Evolutionary conservation across 37 sponge, comb jelly and placozoan species (phyloP).

Genomic region (Aplysina aerophoba): DNA sequence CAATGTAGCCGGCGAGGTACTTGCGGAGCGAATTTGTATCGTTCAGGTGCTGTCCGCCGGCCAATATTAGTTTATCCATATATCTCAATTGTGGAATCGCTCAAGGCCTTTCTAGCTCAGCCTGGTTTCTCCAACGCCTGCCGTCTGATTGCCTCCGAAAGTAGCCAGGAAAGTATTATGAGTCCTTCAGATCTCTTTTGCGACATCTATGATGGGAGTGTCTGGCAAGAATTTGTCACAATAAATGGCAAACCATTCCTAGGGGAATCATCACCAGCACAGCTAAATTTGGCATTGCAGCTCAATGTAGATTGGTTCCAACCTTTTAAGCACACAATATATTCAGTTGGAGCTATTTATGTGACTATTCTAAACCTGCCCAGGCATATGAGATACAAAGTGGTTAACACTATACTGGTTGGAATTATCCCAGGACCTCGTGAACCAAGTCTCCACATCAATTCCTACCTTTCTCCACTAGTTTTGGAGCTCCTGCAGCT

Average conservation of each 20-base stretch:
- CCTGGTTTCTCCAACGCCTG: conserved; percentile 38
- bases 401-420: conserved; percentile 9
- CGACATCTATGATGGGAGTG: conserved; percentile 54
- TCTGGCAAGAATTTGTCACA: conserved; percentile 35
- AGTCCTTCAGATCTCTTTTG: neutral
- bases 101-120: conserved; percentile 9
- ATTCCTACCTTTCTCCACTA: conserved; percentile 27
- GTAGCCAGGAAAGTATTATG: neutral
- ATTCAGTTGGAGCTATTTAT: conserved; percentile 19
- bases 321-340: conserved; percentile 14
- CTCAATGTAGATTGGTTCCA: conserved; percentile 23
- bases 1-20: conserved; percentile 7
- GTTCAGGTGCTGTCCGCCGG: neutral
- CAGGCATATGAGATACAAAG: conserved; percentile 7
- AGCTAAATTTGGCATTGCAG: too few species aligned
- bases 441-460: neutral
- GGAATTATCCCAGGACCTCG: conserved; percentile 18
- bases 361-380: conserved; percentile 18
- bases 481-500: conserved; percentile 21
- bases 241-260: too few species aligned
- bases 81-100: conserved; percentile 10
- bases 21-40: conserved; percentile 41
- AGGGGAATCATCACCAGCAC: too few species aligned
- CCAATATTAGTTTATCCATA: conserved; percentile 57
- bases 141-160: neutral